Evolutionary conservation across 2,113 vertebrate genomes (phyloP), one percentile per base, ranked within the genome.

Genomic region (Microtus ochrogaster): DNA sequence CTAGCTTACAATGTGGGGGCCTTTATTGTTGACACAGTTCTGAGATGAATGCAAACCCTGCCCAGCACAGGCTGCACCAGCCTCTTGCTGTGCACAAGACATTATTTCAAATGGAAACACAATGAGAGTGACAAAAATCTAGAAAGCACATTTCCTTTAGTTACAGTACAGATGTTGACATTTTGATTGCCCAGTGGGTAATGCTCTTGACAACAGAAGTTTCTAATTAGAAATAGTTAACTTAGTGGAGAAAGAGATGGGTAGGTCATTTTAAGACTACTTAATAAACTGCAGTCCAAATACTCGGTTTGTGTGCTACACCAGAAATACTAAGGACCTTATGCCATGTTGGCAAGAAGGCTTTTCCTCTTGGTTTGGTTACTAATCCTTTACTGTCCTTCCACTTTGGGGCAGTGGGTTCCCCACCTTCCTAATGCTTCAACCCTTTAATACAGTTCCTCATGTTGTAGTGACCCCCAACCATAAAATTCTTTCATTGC

Each of bases 281-380:
- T 85, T 92, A 30, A 58, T 81, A 77, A 89, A 55, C 73, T n/a
- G 9, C 8, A 55, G 21, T 55, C 36, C 24, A 87, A 83, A 83
- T 47, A 13, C 24, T 82, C 0, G 10, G 19, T 10, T 36, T 33
- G 30, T 16, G 26, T 47, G 12, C 44, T 58, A 17, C 3, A 49
- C 52, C n/a, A 85, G 82, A 85, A 52, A n/a, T 65, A 21, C 55
- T 7, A 55, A 36, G 19, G 8, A 0, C 30, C 39, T 95, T 47
- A 36, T 13, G 8, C 86, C 47, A 78, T 89, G 72, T 63, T 28
- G 26, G 33, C 5, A 72, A 89, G 85, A 72, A 4, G 3, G 33
- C 33, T 63, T 70, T 93, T 78, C 30, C 36, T 30, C 19, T 55
- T 92, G 24, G 21, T 94, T 96, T 93, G 68, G 76, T 49, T 77